Evolutionary conservation across 2,113 vertebrate species (phyloP).

Genomic region (Crotalus helleri): DNA sequence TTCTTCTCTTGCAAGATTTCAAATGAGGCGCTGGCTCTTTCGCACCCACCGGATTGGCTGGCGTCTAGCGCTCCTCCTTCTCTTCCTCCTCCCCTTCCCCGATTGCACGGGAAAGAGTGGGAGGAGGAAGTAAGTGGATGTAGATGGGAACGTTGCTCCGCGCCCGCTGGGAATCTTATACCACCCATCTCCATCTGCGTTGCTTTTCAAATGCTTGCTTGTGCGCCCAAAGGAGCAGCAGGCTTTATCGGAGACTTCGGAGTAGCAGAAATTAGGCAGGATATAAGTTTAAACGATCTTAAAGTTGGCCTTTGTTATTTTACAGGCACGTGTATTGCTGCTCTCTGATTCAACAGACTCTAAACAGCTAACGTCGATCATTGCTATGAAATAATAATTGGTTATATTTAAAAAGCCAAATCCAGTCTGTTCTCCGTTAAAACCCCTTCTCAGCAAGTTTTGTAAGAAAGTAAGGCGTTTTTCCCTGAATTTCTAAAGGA

Average conservation of each 20-base stretch:
- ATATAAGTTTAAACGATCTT: neutral
- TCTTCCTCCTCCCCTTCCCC: neutral
- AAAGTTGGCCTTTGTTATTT: neutral
- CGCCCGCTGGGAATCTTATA: neutral
- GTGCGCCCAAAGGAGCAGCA: neutral
- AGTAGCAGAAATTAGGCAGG: neutral
- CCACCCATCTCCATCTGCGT: neutral
- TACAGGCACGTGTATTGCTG: neutral
- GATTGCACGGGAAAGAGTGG: too few relatives aligned
- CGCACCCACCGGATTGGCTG: neutral
- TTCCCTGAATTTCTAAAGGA: neutral
- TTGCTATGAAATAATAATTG: neutral
- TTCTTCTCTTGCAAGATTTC: neutral
- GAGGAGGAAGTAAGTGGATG: too few relatives aligned
- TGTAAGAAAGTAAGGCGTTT: neutral
- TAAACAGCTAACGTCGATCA: neutral
- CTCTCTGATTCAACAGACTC: neutral
- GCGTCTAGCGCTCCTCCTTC: neutral
- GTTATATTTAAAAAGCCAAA: neutral
- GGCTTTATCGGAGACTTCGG: neutral
- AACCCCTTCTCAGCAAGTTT: neutral
- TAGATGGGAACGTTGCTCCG: neutral
- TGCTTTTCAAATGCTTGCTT: neutral
- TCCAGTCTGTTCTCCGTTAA: neutral
- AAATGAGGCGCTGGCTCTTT: conserved; percentile 1